Evolutionary conservation across 2,888 invertebrate genomes (phyloP), one percentile per base, ranked within the genome.

Genomic region (Rotaria socialis): DNA sequence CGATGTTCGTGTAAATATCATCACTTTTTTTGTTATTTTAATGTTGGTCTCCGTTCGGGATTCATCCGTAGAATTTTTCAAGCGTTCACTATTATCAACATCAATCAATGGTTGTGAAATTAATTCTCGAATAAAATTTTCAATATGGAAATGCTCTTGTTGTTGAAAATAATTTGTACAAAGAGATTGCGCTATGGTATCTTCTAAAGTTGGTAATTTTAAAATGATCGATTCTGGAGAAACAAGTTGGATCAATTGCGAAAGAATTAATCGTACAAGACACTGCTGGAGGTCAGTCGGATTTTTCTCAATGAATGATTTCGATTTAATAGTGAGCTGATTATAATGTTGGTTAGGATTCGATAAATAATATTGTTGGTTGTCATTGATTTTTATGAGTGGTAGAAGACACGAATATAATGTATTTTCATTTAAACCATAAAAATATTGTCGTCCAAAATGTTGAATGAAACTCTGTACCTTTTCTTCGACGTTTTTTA

Each of bases 1-100:
- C 2, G 60, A 60, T 60, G 60, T 60, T n/a, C 60, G 60, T 60
- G 60, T 60, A 60, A 60, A 60, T 60, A 60, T 60, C 27, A 60
- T 60, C 11, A 60, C 27, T 60, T 60, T 60, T 27, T n/a, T 60
- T 60, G 27, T 27, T 8, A 10, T 35, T 35, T 2, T 35, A 60
- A 27, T 27, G 60, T 10, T 27, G 8, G n/a, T 8, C 27, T 60
- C 27, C 60, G 2, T 60, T 60, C 35, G 35, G 27, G 60, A 27
- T 60, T 10, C 27, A 60, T 60, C 27, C 8, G n/a, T 10, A 60
- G 8, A 3, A 60, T 60, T 60, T 60, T 60, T 27, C 27, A 27
- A 60, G 10, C 1, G 2, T 35, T 60, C n/a, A 0, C n/a, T 27
- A 60, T 27, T 27, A 27, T 60, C 60, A n/a, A 60, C 27, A 8